A percentile compares a stretch with the other conserved stretches of the same genome.
These are phyloP conservation scores for Priapulus caudatus DNA, from an alignment of 2,888 invertebrate genomes.

Conservation along the genomic window DNA sequence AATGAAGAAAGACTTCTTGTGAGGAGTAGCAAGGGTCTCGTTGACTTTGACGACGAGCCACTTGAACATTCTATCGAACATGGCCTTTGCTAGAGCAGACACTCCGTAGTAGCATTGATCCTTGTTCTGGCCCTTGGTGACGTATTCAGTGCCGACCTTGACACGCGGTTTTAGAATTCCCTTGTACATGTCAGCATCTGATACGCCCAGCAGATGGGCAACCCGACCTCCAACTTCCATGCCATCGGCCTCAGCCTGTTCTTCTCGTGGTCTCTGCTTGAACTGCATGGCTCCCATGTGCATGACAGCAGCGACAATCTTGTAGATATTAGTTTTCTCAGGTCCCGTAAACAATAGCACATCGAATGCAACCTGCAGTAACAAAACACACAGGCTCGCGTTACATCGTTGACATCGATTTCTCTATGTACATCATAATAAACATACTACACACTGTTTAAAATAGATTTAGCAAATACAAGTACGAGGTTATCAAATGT, in stretches of 20 bases:
- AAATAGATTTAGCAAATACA: no score
- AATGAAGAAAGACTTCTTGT: constrained; percentile 97
- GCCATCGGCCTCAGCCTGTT: constrained; percentile 96
- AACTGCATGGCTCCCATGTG: constrained; percentile 99
- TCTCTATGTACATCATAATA: no score
- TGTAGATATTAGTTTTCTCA: constrained; percentile 94
- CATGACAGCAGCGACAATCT: constrained; percentile 95
- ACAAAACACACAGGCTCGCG: neutral
- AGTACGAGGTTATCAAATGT: no score
- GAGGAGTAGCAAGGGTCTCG: constrained; percentile 96
- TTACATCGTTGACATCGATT: no score
- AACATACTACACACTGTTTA: no score
- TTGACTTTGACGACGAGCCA: constrained; percentile 99
- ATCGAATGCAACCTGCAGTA: constrained; percentile 90
- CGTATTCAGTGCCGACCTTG: constrained; percentile 98
- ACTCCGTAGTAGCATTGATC: constrained; percentile 78
- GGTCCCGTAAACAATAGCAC: constrained; percentile 93
- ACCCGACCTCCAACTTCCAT: constrained; percentile 80
- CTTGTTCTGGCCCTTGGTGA: constrained; percentile 96
- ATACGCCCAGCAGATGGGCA: constrained; percentile 78
- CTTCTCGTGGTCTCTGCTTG: constrained; percentile 99
- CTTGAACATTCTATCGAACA: constrained; percentile 83
- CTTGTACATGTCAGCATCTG: constrained; percentile 76
- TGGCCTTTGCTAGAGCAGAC: constrained; percentile 89
- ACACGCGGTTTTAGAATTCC: constrained; percentile 94